Base-by-base conservation (phyloP, 2,888 invertebrate species). In the Polymixis flavicincta region DNA sequence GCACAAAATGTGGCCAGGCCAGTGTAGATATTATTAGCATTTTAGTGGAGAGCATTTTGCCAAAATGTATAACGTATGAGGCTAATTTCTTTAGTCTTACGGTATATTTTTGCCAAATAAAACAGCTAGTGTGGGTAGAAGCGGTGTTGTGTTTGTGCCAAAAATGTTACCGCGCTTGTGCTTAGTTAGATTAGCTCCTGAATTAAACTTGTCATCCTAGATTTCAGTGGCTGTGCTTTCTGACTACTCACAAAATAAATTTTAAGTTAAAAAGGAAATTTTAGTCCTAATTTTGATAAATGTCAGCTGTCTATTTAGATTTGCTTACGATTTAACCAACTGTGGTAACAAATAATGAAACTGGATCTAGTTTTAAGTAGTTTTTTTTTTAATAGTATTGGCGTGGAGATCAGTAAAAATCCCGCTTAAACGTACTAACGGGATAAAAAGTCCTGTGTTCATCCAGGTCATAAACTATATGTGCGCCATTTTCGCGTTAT, bases 111-210 rank as follows among this genome's bases (percentile, higher is more conserved):
- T 68, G 81, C 71, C 83, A 74, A 76, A 74, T 42, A 70, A 73
- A 73, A 64, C 37, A 74, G 68, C 59, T 22, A 37, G 67, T 28
- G 42, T 59, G 52, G 59, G 42, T 45, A 28, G 32, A 50, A 48
- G 25, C 55, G n/a, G 22, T 72, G 50, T 61, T 70, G 66, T 59
- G 50, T 63, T 74, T 74, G 73, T 78, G 85, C 85, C 83, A 85
- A 85, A 80, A 74, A 74, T 70, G 57, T 74, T 78, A 71, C 59
- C 65, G 50, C 61, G 57, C 37, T 74, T 66, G 68, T 67, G 64
- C 67, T 65, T 72, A 73, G 72, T 68, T 72, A 72, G 59, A 85
- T 78, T 76, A 76, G 67, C 70, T 59, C 37, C 28, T 59, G 59
- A 83, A 72, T 80, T 70, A 66, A 60, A 59, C 57, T 59, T 71